Percentiles rank a stretch among this genome's conserved stretches.
These are phyloP conservation scores for Sycophaga agraensis DNA, from an alignment of 1,140 invertebrate species.

Conservation along the genomic window DNA sequence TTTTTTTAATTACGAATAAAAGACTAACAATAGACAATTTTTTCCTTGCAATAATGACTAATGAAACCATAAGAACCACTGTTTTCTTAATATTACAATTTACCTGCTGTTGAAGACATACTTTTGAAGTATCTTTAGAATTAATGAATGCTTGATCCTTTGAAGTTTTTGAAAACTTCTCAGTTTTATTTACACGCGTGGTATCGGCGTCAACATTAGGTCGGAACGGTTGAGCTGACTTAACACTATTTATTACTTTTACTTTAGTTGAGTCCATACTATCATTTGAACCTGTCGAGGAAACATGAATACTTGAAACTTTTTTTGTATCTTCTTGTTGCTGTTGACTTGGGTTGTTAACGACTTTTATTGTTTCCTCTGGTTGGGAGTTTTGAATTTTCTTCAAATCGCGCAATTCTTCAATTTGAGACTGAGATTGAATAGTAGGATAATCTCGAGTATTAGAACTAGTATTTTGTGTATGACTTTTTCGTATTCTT, in stretches of 20 bases:
- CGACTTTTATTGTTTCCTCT: not conserved
- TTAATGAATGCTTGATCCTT: slow-evolving; percentile 27
- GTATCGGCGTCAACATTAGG: slow-evolving; percentile 20
- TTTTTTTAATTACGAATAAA: no score
- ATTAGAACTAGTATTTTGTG: not conserved
- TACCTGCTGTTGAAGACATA: slow-evolving; percentile 20
- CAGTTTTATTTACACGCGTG: slow-evolving; percentile 30
- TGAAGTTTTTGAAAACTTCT: slow-evolving; percentile 26
- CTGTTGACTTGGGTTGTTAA: slow-evolving; percentile 5
- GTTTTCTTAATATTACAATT: not conserved
- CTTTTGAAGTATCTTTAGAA: slow-evolving; percentile 19
- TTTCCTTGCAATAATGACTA: no score
- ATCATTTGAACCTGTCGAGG: slow-evolving; percentile 22
- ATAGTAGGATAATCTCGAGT: slow-evolving; percentile 4
- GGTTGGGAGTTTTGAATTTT: slow-evolving; percentile 3
- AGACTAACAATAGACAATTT: no score
- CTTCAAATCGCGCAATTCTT: slow-evolving; percentile 12
- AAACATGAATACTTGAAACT: slow-evolving; percentile 10
- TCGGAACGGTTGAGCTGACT: slow-evolving; percentile 18
- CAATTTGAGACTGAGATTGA: slow-evolving; percentile 2
- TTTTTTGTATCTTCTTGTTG: slow-evolving; percentile 29
- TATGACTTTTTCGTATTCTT: slow-evolving; percentile 26
- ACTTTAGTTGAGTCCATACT: slow-evolving; percentile 9
- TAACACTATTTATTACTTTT: slow-evolving; percentile 10
- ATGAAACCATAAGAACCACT: no score